Conservation (phyloP, 2,888 invertebrate genomes). For the Drosophila koepferae region DNA sequence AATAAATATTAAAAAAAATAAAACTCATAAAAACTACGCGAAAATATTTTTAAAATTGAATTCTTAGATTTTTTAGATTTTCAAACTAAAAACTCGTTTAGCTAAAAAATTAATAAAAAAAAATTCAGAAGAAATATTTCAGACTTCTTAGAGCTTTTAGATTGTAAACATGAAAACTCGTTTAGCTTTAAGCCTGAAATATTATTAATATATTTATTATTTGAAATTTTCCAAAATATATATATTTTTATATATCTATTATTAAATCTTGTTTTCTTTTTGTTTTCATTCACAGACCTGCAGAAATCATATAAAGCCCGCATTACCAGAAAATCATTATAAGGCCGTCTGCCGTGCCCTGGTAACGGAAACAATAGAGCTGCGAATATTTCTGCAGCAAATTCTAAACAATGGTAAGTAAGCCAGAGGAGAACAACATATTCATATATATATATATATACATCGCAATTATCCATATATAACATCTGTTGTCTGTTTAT, state of each 20-base stretch:
- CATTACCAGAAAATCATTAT: constrained; percentile 88
- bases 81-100: no score
- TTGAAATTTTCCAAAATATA: neutral
- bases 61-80: no score
- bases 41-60: no score
- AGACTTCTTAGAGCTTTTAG: no score
- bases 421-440: constrained; percentile 42
- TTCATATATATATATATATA: neutral
- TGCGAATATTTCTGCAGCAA: constrained; percentile 95
- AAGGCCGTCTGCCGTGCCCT: constrained; percentile 96
- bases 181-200: no score
- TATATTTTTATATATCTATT: neutral
- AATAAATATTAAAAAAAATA: no score
- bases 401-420: constrained; percentile 87
- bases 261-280: neutral
- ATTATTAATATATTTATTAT: no score
- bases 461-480: neutral
- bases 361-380: constrained; percentile 95
- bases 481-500: neutral
- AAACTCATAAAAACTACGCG: no score
- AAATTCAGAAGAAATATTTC: no score
- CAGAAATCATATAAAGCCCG: constrained; percentile 86
- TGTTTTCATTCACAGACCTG: constrained; percentile 85
- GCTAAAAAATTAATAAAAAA: no score
- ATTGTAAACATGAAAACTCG: no score